Evolutionary conservation across 2,797 vertebrate species (phyloP), one percentile per base, ranked within the genome.

Genomic region (Etheostoma perlongum): DNA sequence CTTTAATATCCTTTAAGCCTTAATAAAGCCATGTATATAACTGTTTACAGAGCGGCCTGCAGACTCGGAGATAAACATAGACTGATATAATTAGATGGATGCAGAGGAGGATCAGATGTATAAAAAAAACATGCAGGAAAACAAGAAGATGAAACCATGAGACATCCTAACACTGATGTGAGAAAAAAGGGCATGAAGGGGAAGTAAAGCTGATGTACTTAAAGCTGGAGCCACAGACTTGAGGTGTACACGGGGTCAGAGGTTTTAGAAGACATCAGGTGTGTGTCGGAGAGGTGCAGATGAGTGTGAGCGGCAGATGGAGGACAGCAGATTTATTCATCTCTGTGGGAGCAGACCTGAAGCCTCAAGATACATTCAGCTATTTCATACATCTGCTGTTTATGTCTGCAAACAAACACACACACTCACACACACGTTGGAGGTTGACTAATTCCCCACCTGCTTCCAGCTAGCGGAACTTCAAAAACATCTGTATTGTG

Each of bases 291-390:
- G 49, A 27, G 44, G 2, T 18, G 44, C 11, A 72, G 59, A 51
- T 1, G 64, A 53, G 52, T 1, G 54, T 0, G 46, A 64, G 36
- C 10, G 18, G 44, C 55, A 11, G 72, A 71, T 61, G n/a, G n/a
- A 76, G 57, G 4, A 27, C 15, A n/a, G 57, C 47, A 25, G 69
- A 71, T 74, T 57, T 30, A 40, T 55, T 73, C 23, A 8, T 57
- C 67, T 73, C 71, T 16, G 78, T 27, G 55, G 54, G 69, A 66
- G 72, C 30, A 1, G 54, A 76, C 73, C 69, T 59, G 69, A 15
- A 48, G 76, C 72, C 76, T 71, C 14, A 1, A 76, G 72, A 54
- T 67, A 51, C 57, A 73, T 44, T 12, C 52, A 47, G 58, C 57
- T 54, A 25, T 36, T 5, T 21, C 6, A 59, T 25, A 27, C 53